Percentiles rank a stretch among this genome's conserved stretches.
phyloP scores from a whole-genome alignment of 2,797 vertebrate species.

The Oryzias sinensis region DNA sequence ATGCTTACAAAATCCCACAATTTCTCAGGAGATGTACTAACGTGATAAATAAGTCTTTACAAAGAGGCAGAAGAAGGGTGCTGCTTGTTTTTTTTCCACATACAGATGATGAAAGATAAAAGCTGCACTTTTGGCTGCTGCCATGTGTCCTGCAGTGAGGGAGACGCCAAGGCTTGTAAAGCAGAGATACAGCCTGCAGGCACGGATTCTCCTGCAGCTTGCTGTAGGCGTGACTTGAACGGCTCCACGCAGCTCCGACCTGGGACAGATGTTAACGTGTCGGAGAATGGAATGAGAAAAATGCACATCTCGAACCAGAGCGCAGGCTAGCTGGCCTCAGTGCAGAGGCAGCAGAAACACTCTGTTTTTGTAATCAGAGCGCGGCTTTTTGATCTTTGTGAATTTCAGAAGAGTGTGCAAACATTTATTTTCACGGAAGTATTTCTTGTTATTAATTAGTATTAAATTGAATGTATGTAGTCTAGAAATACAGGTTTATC shows the following conservation, averaged over 20 bases:
- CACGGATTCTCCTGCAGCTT: slow-evolving; percentile 50
- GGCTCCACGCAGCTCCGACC: slow-evolving; percentile 54
- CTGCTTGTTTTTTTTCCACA: slow-evolving; percentile 9
- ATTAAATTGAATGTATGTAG: not conserved
- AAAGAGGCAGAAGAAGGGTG: not conserved
- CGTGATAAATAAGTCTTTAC: not conserved
- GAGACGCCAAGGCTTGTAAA: slow-evolving; percentile 35
- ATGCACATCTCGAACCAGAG: slow-evolving; percentile 72
- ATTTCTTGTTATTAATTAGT: not conserved
- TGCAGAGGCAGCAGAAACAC: slow-evolving; percentile 9
- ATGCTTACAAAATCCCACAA: not conserved
- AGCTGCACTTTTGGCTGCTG: slow-evolving; percentile 27
- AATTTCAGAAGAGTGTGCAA: not conserved
- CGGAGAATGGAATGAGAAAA: slow-evolving; percentile 77
- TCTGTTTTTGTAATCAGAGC: slow-evolving; percentile 44
- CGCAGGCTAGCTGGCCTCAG: slow-evolving; percentile 59
- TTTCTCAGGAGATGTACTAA: not conserved
- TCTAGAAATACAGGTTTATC: not conserved
- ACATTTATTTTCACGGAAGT: not conserved
- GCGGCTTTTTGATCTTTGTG: slow-evolving; percentile 9
- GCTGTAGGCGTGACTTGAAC: slow-evolving; percentile 54
- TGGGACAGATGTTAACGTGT: slow-evolving; percentile 80
- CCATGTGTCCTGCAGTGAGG: slow-evolving; percentile 38
- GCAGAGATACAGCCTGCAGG: slow-evolving; percentile 51
- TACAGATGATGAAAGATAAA: slow-evolving; percentile 4